phyloP scores from a whole-genome alignment of 2,888 invertebrate species.

The Hydriomena furcata region DNA sequence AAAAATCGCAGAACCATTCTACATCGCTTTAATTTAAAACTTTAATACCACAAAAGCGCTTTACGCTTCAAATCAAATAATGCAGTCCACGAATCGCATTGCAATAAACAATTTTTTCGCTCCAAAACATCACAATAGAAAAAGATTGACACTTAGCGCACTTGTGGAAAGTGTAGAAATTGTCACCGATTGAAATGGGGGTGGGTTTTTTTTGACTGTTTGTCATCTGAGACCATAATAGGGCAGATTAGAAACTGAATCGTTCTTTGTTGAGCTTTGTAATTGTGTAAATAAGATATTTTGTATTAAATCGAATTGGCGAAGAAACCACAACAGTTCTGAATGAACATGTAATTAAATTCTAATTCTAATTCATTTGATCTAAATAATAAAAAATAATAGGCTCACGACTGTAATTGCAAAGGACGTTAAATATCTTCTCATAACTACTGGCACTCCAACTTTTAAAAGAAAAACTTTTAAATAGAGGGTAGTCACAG shows the following conservation, averaged over 20 bases:
- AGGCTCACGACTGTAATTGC: too few species aligned
- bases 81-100: constrained; percentile 41
- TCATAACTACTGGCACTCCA: too few species aligned
- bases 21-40: not conserved
- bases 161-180: constrained; percentile 64
- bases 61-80: constrained; percentile 28
- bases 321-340: too few species aligned
- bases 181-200: constrained; percentile 48
- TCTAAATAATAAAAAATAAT: too few species aligned
- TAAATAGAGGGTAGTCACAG: too few species aligned
- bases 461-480: too few species aligned
- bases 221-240: constrained; percentile 24
- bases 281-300: constrained; percentile 3
- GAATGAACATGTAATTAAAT: too few species aligned
- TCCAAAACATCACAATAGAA: constrained; percentile 65
- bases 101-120: constrained; percentile 68
- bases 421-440: too few species aligned
- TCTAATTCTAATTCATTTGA: too few species aligned
- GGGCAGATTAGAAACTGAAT: constrained; percentile 21
- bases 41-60: constrained; percentile 31
- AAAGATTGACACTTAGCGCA: constrained; percentile 64
- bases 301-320: constrained; percentile 1
- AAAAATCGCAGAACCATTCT: too few species aligned
- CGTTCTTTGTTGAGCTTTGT: constrained; percentile 9
- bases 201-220: constrained; percentile 34